Conservation (phyloP, 1,140 invertebrate genomes). For the Drosophila oshimai region DNA sequence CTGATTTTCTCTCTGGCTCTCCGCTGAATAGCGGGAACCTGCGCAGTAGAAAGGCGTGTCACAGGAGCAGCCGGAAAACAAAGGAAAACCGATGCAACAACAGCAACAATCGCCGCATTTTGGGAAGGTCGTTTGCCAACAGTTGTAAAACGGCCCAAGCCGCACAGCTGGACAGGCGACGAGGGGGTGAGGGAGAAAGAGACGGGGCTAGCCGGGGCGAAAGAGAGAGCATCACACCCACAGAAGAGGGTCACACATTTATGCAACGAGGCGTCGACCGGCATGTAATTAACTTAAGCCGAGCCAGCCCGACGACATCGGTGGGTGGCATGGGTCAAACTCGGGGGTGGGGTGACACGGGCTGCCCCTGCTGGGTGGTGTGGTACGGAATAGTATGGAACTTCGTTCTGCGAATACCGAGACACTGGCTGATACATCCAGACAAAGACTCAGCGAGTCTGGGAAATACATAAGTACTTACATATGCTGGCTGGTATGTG, state of each 20-base stretch:
- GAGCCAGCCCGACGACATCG: slow-evolving; percentile 43
- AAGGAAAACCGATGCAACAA: slow-evolving; percentile 27
- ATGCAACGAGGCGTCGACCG: slow-evolving; percentile 77
- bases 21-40: slow-evolving; percentile 56
- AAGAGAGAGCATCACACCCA: slow-evolving; percentile 14
- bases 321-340: slow-evolving; percentile 2
- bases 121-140: slow-evolving; percentile 76
- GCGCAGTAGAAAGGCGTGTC: slow-evolving; percentile 75
- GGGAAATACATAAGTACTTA: neutral
- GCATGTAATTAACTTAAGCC: slow-evolving; percentile 78
- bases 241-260: slow-evolving; percentile 64
- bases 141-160: slow-evolving; percentile 68
- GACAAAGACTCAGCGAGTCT: slow-evolving; percentile 33
- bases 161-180: slow-evolving; percentile 63
- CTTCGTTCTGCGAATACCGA: slow-evolving; percentile 6
- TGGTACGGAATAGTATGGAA: neutral
- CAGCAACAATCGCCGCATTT: slow-evolving; percentile 54
- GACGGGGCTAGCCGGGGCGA: neutral
- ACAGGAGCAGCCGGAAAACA: slow-evolving; percentile 48
- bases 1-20: slow-evolving; percentile 23
- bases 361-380: too few species aligned
- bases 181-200: slow-evolving; percentile 9
- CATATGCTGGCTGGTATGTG: neutral
- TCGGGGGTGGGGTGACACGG: too few species aligned
- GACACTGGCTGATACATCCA: slow-evolving; percentile 22